A percentile compares a stretch with the other conserved stretches of the same genome.
These are phyloP conservation scores for Vidua chalybeata DNA, from an alignment of 2,113 vertebrate genomes.

Conservation along the genomic window DNA sequence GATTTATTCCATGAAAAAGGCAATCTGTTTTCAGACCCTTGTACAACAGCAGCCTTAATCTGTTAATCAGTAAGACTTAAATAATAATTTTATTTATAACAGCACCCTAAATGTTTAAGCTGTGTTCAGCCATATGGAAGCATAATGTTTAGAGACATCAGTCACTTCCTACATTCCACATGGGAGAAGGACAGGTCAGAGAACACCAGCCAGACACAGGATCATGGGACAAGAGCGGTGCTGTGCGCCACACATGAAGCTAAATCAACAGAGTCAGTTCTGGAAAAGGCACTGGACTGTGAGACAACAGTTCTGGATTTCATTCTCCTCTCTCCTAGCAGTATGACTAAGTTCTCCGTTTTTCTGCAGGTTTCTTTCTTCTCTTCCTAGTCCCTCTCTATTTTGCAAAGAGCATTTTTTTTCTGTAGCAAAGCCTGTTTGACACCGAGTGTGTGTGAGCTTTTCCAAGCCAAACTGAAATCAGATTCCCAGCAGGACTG, in stretches of 20 bases:
- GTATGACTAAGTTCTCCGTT: not conserved
- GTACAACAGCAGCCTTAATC: not conserved
- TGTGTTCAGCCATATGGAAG: not conserved
- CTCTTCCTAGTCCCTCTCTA: not conserved
- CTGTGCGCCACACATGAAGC: accelerated
- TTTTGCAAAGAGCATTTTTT: not conserved
- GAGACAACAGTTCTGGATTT: not conserved
- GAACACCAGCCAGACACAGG: not conserved
- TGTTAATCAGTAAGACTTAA: not conserved
- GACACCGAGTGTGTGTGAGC: too few relatives aligned
- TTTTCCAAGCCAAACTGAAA: not conserved
- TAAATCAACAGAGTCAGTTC: not conserved
- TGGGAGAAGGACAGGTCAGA: not conserved
- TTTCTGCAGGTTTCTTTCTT: not conserved
- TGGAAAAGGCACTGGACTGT: not conserved
- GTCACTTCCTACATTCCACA: not conserved
- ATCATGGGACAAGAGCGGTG: not conserved
- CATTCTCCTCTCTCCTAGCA: not conserved
- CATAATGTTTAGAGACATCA: not conserved
- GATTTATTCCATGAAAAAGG: constrained; percentile 2
- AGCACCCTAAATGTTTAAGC: not conserved
- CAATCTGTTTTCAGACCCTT: not conserved
- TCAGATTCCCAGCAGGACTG: not conserved
- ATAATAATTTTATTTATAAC: not conserved
- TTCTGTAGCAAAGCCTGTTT: not conserved